Conservation (phyloP, 2,888 invertebrate genomes). For the Sabatieria punctata region DNA sequence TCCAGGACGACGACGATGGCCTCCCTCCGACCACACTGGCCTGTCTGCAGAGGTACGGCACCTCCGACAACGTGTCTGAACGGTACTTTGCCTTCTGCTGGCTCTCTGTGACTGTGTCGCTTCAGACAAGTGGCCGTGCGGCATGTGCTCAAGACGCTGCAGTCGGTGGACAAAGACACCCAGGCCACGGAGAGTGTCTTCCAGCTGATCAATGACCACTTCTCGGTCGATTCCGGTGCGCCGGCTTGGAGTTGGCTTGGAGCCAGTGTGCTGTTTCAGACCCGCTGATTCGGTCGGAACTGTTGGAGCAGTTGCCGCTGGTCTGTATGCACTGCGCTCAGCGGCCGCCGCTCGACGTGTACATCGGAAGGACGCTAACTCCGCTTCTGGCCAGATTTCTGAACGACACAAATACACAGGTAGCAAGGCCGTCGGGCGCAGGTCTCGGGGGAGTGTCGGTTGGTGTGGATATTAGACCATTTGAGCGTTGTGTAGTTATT, state of each 20-base stretch:
- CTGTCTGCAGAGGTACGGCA: slow-evolving; percentile 1
- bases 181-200: slow-evolving; percentile 39
- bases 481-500: no score
- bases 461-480: no score
- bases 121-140: slow-evolving; percentile 46
- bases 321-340: slow-evolving; percentile 47
- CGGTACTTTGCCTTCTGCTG: not conserved
- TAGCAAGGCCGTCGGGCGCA: no score
- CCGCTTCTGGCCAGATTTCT: slow-evolving; percentile 47
- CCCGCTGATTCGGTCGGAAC: slow-evolving; percentile 43
- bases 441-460: no score
- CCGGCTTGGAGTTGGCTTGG: not conserved
- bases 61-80: not conserved
- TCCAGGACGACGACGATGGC: no score
- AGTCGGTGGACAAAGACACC: slow-evolving; percentile 34
- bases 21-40: not conserved
- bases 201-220: slow-evolving; percentile 31
- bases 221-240: slow-evolving; percentile 6
- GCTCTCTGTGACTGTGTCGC: no score
- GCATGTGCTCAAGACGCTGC: slow-evolving; percentile 43
- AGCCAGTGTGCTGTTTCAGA: slow-evolving; percentile 38
- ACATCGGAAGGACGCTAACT: slow-evolving; percentile 44
- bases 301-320: slow-evolving; percentile 51
- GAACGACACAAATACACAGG: slow-evolving; percentile 45
- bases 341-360: slow-evolving; percentile 35